Evolutionary conservation across 2,888 invertebrate species (phyloP).

Genomic region (Steinernema carpocapsae): DNA sequence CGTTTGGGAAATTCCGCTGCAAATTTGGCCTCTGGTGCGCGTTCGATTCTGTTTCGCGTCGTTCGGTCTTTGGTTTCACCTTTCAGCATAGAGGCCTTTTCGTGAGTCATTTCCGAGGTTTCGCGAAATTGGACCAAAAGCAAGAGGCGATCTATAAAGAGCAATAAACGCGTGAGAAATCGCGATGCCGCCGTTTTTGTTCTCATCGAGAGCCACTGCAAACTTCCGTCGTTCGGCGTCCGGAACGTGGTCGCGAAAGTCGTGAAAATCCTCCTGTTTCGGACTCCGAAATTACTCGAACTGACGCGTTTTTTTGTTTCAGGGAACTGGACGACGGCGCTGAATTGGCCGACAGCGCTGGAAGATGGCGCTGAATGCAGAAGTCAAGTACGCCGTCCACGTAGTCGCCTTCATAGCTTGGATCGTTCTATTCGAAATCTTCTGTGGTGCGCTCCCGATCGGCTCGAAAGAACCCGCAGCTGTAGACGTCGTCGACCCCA

Average conservation of each 20-base stretch:
- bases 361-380: conserved; percentile 30
- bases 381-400: conserved; percentile 62
- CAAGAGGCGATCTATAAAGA: no score
- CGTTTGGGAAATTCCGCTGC: no score
- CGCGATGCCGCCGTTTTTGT: no score
- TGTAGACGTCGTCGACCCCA: conserved; percentile 44
- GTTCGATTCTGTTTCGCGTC: no score
- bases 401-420: conserved; percentile 60
- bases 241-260: background rate
- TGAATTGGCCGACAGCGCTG: background rate
- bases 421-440: conserved; percentile 63
- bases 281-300: background rate
- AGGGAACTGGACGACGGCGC: conserved; percentile 28
- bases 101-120: no score
- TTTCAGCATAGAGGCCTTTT: no score
- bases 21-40: no score
- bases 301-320: background rate
- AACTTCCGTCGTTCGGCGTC: background rate
- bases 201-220: background rate
- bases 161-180: no score
- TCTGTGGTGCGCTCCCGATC: conserved; percentile 60
- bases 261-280: background rate
- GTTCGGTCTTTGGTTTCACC: no score
- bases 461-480: conserved; percentile 31
- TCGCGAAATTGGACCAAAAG: no score